Percentiles rank a stretch among this genome's conserved stretches.
Evolutionary conservation across 2,888 invertebrate species (phyloP).

Genomic region (Drosophila infuscata): DNA sequence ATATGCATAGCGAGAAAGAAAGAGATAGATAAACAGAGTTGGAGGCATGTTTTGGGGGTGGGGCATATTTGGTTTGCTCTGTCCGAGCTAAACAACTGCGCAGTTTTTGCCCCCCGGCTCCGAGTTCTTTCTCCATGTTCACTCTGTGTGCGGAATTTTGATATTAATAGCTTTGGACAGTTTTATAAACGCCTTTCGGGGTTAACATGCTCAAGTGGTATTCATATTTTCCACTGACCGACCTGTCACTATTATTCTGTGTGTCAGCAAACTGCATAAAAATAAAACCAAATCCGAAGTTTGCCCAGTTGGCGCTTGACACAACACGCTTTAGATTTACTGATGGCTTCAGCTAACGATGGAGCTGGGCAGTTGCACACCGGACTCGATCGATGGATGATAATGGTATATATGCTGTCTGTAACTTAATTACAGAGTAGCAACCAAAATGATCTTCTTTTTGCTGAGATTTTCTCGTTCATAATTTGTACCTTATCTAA

Average conservation of each 20-base stretch:
- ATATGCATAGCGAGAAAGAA: not conserved
- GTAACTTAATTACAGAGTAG: not conserved
- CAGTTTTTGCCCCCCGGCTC: slow-evolving; percentile 48
- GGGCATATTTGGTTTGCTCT: slow-evolving; percentile 33
- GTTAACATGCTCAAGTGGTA: slow-evolving; percentile 81
- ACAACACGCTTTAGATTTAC: slow-evolving; percentile 35
- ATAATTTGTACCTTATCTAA: too few relatives aligned
- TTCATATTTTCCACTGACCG: slow-evolving; percentile 82
- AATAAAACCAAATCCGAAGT: slow-evolving; percentile 11
- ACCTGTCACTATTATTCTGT: slow-evolving; percentile 73
- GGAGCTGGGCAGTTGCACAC: not conserved
- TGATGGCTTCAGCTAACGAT: not conserved
- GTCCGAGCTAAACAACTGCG: slow-evolving; percentile 62
- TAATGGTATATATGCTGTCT: not conserved
- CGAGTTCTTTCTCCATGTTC: slow-evolving; percentile 1
- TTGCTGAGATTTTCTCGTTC: not conserved
- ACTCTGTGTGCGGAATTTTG: slow-evolving; percentile 74
- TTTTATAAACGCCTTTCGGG: slow-evolving; percentile 82
- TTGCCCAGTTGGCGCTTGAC: slow-evolving; percentile 13
- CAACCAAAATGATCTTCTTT: not conserved
- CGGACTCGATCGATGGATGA: not conserved
- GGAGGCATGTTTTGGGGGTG: not conserved
- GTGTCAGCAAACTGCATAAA: slow-evolving; percentile 57
- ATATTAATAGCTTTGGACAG: slow-evolving; percentile 82
- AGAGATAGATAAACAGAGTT: not conserved